These are phyloP conservation scores for Coleophora deauratella DNA, from an alignment of 2,888 invertebrate genomes.

Conservation along the genomic window DNA sequence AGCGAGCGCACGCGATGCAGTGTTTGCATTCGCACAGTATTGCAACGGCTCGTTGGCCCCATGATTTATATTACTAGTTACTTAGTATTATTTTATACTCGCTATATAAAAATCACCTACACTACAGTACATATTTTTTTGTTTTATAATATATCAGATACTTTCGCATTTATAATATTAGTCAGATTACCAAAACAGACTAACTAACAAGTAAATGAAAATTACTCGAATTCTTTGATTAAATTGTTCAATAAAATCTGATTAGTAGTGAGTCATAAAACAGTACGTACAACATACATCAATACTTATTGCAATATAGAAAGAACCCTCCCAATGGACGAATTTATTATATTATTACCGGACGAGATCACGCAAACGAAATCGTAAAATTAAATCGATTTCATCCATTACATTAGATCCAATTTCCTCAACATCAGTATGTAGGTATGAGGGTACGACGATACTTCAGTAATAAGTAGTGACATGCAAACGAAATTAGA, in stretches of 20 bases:
- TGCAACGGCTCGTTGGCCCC: slow-evolving; percentile 14
- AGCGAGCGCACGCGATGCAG: slow-evolving; percentile 61
- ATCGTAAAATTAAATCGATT: slow-evolving; percentile 70
- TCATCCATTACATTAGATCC: slow-evolving; percentile 51
- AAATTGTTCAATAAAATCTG: slow-evolving; percentile 42
- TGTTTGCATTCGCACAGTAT: slow-evolving; percentile 37
- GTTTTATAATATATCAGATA: too few relatives aligned
- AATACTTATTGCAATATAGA: slow-evolving; percentile 17
- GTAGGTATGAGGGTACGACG: slow-evolving; percentile 17
- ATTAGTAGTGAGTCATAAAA: slow-evolving; percentile 54
- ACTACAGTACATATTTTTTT: too few relatives aligned
- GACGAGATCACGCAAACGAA: slow-evolving; percentile 70
- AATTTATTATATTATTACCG: slow-evolving; percentile 68
- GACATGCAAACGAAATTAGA: slow-evolving; percentile 1
- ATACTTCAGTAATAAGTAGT: slow-evolving; percentile 8
- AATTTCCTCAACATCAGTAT: slow-evolving; percentile 49
- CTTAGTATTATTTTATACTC: not conserved
- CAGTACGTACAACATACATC: not conserved
- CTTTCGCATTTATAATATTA: too few relatives aligned
- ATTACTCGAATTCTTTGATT: slow-evolving; percentile 16
- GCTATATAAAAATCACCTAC: too few relatives aligned
- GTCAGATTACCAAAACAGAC: too few relatives aligned
- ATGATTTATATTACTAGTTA: slow-evolving; percentile 1
- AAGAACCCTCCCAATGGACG: slow-evolving; percentile 59
- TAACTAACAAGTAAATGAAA: too few relatives aligned